Evolutionary conservation across 1,140 invertebrate genomes (phyloP).

Genomic region (Ectropis grisescens): DNA sequence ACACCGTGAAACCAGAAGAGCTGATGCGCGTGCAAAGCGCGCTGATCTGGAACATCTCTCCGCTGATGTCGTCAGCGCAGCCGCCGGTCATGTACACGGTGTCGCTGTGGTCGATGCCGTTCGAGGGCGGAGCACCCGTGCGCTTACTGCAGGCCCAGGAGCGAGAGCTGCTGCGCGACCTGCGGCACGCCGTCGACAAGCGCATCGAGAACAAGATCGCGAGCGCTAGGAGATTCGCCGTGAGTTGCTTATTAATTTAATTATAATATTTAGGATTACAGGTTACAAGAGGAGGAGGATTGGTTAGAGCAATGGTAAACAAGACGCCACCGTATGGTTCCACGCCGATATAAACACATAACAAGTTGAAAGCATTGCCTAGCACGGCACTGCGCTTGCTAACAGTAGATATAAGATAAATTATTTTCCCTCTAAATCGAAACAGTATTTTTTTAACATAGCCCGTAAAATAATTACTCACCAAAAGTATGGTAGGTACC

Average conservation of each 20-base stretch:
- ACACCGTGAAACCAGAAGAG: slow-evolving; percentile 93
- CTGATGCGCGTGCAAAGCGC: slow-evolving; percentile 93
- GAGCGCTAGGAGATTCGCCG: slow-evolving; percentile 93
- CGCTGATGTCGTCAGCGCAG: slow-evolving; percentile 92
- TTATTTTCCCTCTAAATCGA: too few relatives aligned
- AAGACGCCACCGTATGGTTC: too few relatives aligned
- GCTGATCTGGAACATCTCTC: slow-evolving; percentile 96
- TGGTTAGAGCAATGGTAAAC: too few relatives aligned
- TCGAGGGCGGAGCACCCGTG: slow-evolving; percentile 82
- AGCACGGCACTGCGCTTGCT: too few relatives aligned
- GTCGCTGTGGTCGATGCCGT: slow-evolving; percentile 90
- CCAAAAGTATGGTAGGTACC: too few relatives aligned
- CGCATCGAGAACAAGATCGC: slow-evolving; percentile 95
- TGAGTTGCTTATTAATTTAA: slow-evolving; percentile 71
- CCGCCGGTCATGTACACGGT: slow-evolving; percentile 96
- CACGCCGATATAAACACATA: too few relatives aligned
- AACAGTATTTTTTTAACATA: too few relatives aligned
- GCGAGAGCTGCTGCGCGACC: slow-evolving; percentile 86
- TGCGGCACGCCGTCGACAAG: slow-evolving; percentile 87
- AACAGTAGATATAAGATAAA: too few relatives aligned
- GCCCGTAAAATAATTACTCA: too few relatives aligned
- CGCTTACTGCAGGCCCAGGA: slow-evolving; percentile 86
- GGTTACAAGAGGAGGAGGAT: too few relatives aligned
- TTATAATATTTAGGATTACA: slow-evolving; percentile 8
- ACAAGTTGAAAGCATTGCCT: too few relatives aligned